Conservation (phyloP, 1,140 invertebrate genomes). For the Ectropis grisescens region DNA sequence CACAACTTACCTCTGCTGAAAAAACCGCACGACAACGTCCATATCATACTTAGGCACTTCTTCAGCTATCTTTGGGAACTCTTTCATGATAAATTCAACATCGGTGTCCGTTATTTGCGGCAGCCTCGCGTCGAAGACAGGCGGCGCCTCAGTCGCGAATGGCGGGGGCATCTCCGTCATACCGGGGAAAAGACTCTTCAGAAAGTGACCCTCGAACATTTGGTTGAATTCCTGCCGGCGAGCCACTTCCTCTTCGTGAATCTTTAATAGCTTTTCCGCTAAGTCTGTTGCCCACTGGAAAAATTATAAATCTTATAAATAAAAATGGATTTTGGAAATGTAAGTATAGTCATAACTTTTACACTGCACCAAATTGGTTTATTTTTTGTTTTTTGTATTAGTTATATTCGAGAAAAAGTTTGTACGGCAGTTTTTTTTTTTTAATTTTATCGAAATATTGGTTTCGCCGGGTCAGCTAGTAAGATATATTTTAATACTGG, state of each 20-base stretch:
- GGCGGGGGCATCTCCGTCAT: constrained; percentile 87
- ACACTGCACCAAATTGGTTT: too few species aligned
- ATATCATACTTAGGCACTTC: constrained; percentile 75
- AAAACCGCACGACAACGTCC: constrained; percentile 79
- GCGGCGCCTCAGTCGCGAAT: constrained; percentile 85
- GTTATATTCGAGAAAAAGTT: too few species aligned
- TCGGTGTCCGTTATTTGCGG: constrained; percentile 74
- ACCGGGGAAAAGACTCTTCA: constrained; percentile 88
- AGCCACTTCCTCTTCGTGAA: constrained; percentile 83
- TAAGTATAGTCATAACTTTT: too few species aligned
- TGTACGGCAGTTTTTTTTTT: too few species aligned
- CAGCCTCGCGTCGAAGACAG: constrained; percentile 79
- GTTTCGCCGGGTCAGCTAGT: too few species aligned
- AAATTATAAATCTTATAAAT: constrained; percentile 7
- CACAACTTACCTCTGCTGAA: constrained; percentile 67
- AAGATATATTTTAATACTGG: too few species aligned
- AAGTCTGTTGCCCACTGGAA: constrained; percentile 82
- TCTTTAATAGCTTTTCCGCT: constrained; percentile 79
- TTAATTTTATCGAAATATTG: too few species aligned
- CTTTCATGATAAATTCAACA: constrained; percentile 34
- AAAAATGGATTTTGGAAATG: too few species aligned
- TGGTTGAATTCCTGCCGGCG: constrained; percentile 79
- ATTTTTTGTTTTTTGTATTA: too few species aligned
- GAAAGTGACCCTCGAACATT: constrained; percentile 88
- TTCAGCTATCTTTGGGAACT: constrained; percentile 42